Base-by-base conservation (phyloP, 2,113 vertebrate genomes). In the Scophthalmus maximus region DNA sequence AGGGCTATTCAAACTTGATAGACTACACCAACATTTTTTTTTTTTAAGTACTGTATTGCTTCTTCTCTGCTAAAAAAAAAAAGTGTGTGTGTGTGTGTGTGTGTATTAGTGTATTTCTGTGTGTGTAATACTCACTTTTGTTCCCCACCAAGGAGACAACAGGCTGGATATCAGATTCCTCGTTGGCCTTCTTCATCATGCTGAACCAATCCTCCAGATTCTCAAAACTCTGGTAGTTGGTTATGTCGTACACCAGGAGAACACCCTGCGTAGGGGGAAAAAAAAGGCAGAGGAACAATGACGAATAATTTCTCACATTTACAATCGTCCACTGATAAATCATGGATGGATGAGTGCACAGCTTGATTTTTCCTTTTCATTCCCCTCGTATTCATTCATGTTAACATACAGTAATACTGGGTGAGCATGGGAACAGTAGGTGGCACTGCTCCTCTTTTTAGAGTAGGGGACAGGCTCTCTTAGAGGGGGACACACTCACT, bases 201-300 rank as follows among this genome's bases (percentile, higher is more conserved):
- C 90, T 92, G 88, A 94, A 95, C 98, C 98, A 99, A 81, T 99
- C 97, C 93, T 98, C 97, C 78, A 99, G 93, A 89, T 99, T 97
- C 93, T 99, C 98, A 93, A 99, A 99, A 89, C 97, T 99, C 87
- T 99, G 98, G 86, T 95, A 92, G 83, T 98, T 99, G 76, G 97
- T 99, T 89, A 99, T 96, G 76, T 99, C 98, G 76, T 99, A 99
- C n/a, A 99, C 97, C 91, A 99, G 93, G 14, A 99, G 94, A 85
- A 99, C 85, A 58, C 96, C 98, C 97, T 99, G 81, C 12, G 6
- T 83, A 69, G 47, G 55, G 1, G 23, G 23, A 36, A 15, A 11
- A 81, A 67, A 68, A 66, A 49, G 27, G 64, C 0, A 25, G 17
- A 53, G 18, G 9, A 60, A 73, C 3, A 52, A 64, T 3, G 26